Evolutionary conservation across 2,888 invertebrate species (phyloP).

Genomic region (Encarsia formosa): DNA sequence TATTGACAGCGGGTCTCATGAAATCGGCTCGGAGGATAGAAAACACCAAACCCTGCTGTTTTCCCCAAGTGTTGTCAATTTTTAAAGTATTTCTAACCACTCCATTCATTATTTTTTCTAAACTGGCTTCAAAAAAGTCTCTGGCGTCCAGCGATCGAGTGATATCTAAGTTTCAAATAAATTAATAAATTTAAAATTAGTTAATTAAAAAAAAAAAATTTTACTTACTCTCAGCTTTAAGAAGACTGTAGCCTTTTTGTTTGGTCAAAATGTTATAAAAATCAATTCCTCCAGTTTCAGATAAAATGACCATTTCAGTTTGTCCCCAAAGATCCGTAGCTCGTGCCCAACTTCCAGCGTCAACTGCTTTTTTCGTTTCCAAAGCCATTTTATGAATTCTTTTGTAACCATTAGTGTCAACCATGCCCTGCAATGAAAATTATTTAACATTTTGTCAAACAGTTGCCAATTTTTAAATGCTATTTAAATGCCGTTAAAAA

Average conservation of each 20-base stretch:
- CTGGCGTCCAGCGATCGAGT: background rate
- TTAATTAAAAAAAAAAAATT: too few relatives aligned
- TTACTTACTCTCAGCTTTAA: too few relatives aligned
- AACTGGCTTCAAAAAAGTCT: constrained; percentile 30
- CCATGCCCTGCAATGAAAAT: too few relatives aligned
- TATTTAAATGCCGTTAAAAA: too few relatives aligned
- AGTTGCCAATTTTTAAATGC: background rate
- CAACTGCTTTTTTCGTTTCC: constrained; percentile 57
- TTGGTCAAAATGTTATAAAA: constrained; percentile 76
- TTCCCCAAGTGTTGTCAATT: constrained; percentile 60
- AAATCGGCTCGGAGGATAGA: constrained; percentile 62
- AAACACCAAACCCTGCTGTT: constrained; percentile 61
- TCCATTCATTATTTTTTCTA: constrained; percentile 64
- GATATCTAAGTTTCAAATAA: too few relatives aligned
- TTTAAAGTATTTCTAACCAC: constrained; percentile 63
- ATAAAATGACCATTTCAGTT: constrained; percentile 63
- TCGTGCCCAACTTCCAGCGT: constrained; percentile 55
- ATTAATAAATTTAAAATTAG: too few relatives aligned
- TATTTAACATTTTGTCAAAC: too few relatives aligned
- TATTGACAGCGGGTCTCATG: constrained; percentile 73
- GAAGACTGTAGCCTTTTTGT: constrained; percentile 11
- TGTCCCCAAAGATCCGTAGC: constrained; percentile 65
- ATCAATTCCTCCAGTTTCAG: constrained; percentile 65
- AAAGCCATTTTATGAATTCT: constrained; percentile 59
- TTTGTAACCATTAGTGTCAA: constrained; percentile 65